phyloP scores from a whole-genome alignment of 2,888 invertebrate genomes.

The Scaptodrosophila latifasciaeformis region DNA sequence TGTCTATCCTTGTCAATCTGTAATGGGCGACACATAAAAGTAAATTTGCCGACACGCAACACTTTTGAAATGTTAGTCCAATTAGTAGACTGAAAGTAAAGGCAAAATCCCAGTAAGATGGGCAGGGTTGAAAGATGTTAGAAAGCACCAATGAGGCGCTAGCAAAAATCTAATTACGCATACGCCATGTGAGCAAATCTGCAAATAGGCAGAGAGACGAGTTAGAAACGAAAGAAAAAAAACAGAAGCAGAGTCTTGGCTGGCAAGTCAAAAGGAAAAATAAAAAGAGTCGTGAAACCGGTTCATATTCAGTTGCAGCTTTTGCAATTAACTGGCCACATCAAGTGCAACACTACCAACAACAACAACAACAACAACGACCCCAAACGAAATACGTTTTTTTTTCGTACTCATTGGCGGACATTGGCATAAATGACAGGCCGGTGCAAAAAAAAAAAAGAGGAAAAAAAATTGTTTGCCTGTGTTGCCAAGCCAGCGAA shows the following conservation, averaged over 20 bases:
- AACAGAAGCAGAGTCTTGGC: too few species aligned
- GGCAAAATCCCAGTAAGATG: too few species aligned
- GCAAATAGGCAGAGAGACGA: not conserved
- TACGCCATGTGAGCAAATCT: conserved; percentile 36
- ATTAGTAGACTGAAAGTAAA: conserved; percentile 31
- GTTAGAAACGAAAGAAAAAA: too few species aligned
- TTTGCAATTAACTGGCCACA: conserved; percentile 22
- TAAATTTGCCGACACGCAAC: conserved; percentile 9
- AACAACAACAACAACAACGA: conserved; percentile 27
- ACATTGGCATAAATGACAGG: conserved; percentile 3
- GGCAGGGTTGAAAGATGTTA: too few species aligned
- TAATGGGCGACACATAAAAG: not conserved
- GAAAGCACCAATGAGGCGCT: too few species aligned
- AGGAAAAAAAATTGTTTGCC: not conserved
- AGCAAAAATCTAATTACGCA: conserved; percentile 54
- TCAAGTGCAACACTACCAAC: conserved; percentile 23
- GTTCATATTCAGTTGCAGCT: conserved; percentile 3
- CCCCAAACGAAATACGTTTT: not conserved
- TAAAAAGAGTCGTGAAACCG: not conserved
- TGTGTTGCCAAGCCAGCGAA: not conserved
- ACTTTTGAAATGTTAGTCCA: conserved; percentile 36
- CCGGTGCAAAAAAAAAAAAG: not conserved
- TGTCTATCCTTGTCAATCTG: too few species aligned
- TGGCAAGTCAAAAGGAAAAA: conserved; percentile 2
- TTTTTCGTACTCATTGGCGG: not conserved